phyloP scores from a whole-genome alignment of 1,140 invertebrate genomes.

The Drosophila sucinea region DNA sequence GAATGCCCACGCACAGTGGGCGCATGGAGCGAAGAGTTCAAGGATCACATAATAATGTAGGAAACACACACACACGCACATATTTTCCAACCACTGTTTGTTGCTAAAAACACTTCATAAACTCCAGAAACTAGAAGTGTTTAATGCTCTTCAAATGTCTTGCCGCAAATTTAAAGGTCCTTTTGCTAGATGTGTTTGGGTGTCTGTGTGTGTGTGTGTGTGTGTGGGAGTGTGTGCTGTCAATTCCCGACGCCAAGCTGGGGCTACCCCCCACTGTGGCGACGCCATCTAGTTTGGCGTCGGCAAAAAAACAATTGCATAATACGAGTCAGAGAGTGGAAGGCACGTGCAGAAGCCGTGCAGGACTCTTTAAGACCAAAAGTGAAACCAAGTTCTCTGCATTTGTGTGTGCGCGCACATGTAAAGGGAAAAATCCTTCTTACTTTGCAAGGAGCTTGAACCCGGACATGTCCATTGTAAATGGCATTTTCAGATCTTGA shows the following conservation, averaged over 20 bases:
- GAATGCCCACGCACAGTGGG: conserved; percentile 13
- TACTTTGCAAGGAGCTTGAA: conserved; percentile 21
- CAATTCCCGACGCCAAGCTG: conserved; percentile 31
- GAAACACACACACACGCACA: not conserved
- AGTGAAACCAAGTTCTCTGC: conserved; percentile 40
- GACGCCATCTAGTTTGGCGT: not conserved
- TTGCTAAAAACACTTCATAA: conserved; percentile 2
- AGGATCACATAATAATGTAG: conserved; percentile 2
- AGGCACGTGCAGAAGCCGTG: conserved; percentile 23
- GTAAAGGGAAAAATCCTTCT: not conserved
- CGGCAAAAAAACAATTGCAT: conserved; percentile 48
- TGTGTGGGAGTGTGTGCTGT: conserved; percentile 19
- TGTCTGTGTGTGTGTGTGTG: conserved; percentile 6
- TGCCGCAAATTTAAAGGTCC: conserved; percentile 30
- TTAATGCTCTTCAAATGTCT: conserved; percentile 38
- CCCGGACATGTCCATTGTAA: conserved; percentile 25
- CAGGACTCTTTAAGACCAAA: conserved; percentile 20
- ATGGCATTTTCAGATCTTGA: conserved; percentile 17
- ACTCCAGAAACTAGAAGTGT: conserved; percentile 14
- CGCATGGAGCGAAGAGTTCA: not conserved
- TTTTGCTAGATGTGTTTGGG: not conserved
- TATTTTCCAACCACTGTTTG: conserved; percentile 7
- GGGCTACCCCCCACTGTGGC: conserved; percentile 4
- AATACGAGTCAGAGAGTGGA: conserved; percentile 12
- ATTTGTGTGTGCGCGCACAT: not conserved